Base-by-base conservation (phyloP, 2,888 invertebrate genomes). In the Amiota mariae region DNA sequence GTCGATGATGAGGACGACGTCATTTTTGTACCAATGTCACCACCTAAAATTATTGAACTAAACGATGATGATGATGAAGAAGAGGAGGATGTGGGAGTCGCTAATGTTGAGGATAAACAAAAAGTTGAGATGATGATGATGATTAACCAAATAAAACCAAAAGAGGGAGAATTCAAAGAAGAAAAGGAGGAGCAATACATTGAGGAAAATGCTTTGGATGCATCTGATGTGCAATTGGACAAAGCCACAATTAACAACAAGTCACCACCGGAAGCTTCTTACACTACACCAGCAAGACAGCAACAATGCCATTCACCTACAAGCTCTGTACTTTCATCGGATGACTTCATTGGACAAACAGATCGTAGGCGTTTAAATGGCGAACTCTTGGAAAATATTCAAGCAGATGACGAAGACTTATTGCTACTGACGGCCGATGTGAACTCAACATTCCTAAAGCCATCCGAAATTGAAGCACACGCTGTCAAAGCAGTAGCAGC, bases 311-410 rank as follows among this genome's bases (percentile, higher is more conserved):
- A 80, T 13, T 88, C 88, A 1, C 90, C 90, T 1, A 84, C 83
- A 70, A 84, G 64, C 8, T 90, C 90, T 1, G 87, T 89, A 10
- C 72, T 89, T 56, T 88, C 89, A 1, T 86, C 86, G 10, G 90
- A 90, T 82, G 90, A 90, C 75, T 90, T 90, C 51, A 90, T 90
- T 76, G 88, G 87, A 0, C 88, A 88, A 61, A 85, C 80, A 18
- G 90, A 90, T 74, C 87, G 86, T 2, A 79, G 80, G 36, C 87
- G 88, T 2, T 72, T 89, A 51, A 73, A 86, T 13, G 80, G 82
- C 1, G 85, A 36, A 6, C 36, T 84, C 13, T 73, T 51, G 12
- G 4, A 12, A 8, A 72, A 76, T 36, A 81, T 79, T 0, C 80
- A 81, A 20, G 82, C 87, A 2, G 87, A 87, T 9, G 90, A 90